Evolutionary conservation across 30 jellyfish, hydroid and myxozoan species (phyloP).

Genomic region (Calvadosia cruxmelitensis): DNA sequence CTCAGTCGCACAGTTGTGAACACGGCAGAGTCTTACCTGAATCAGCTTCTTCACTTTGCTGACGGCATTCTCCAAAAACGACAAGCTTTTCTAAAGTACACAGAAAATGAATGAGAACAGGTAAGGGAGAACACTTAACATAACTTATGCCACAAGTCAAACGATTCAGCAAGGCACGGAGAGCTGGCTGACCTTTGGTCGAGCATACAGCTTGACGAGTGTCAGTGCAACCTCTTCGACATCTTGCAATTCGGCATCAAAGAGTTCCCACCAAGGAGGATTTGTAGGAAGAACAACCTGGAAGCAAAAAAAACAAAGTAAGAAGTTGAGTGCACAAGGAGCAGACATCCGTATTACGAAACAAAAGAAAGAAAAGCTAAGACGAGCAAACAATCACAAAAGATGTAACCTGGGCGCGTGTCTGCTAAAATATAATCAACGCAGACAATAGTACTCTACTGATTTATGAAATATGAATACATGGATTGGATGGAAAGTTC

Average conservation of each 20-base stretch:
- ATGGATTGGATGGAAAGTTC: too few relatives aligned
- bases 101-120: background rate
- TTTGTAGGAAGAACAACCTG: conserved; percentile 61
- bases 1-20: background rate
- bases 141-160: background rate
- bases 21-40: background rate
- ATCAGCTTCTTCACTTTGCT: conserved; percentile 29
- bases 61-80: conserved; percentile 34
- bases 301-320: background rate
- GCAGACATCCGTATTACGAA: too few relatives aligned
- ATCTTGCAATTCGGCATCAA: conserved; percentile 58
- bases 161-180: background rate
- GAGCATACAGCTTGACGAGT: conserved; percentile 47
- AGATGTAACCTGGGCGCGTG: too few relatives aligned
- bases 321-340: too few relatives aligned
- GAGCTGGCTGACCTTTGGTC: conserved; percentile 54
- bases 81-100: conserved; percentile 24
- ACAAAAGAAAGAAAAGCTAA: too few relatives aligned
- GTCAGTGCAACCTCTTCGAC: conserved; percentile 78
- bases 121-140: background rate
- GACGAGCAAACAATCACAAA: too few relatives aligned
- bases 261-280: conserved; percentile 97
- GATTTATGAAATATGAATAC: too few relatives aligned
- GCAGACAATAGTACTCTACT: too few relatives aligned
- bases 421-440: too few relatives aligned